phyloP scores from a whole-genome alignment of 92 coral and sea anemone genomes.

The Heliopora coerulea region DNA sequence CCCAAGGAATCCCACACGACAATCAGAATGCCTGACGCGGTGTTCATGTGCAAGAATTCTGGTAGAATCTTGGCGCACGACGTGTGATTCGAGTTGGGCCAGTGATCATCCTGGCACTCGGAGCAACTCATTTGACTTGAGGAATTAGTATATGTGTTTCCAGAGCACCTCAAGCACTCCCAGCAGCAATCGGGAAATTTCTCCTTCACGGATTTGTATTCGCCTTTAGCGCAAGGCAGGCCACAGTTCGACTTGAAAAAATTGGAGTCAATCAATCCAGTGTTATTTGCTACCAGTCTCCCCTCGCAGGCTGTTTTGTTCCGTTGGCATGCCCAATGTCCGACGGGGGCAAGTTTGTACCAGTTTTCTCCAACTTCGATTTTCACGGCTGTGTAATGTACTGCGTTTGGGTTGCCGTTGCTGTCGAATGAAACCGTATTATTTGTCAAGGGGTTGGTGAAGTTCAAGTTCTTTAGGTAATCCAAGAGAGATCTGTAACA shows the following conservation, averaged over 20 bases:
- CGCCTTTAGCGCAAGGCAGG: conserved; percentile 41
- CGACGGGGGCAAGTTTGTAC: neutral
- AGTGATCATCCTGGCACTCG: conserved; percentile 68
- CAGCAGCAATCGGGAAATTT: conserved; percentile 83
- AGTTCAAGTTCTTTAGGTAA: conserved; percentile 60
- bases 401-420: conserved; percentile 68
- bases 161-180: conserved; percentile 70
- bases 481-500: conserved; percentile 51
- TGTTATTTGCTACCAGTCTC: neutral
- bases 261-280: neutral
- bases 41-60: conserved; percentile 59
- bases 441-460: conserved; percentile 63
- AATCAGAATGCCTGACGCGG: conserved; percentile 50
- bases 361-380: conserved; percentile 43
- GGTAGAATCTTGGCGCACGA: conserved; percentile 68
- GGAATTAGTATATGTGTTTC: conserved; percentile 56
- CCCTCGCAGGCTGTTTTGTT: conserved; percentile 31
- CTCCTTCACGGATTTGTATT: conserved; percentile 59
- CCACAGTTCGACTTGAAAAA: conserved; percentile 17
- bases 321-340: conserved; percentile 17
- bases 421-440: conserved; percentile 69
- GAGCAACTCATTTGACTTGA: conserved; percentile 65
- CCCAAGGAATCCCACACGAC: conserved; percentile 48
- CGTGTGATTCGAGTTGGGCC: conserved; percentile 66
- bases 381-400: conserved; percentile 71